Conservation (phyloP, 35 echinoderm and acorn worm genomes). For the Lytechinus variegatus region DNA sequence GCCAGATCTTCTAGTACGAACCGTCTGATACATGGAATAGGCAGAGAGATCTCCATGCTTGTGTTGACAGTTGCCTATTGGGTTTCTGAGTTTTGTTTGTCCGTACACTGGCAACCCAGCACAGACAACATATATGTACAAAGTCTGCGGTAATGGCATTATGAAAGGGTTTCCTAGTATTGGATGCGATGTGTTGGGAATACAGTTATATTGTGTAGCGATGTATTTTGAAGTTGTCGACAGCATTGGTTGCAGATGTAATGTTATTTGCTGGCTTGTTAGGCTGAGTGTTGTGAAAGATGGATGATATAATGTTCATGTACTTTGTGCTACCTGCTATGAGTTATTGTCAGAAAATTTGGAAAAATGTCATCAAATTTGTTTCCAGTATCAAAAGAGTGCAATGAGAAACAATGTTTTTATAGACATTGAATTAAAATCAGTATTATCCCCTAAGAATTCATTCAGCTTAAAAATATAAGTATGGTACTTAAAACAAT, state of each 20-base stretch:
- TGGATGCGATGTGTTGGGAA: neutral
- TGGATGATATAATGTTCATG: neutral
- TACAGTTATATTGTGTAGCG: neutral
- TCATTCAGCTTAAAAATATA: too few species aligned
- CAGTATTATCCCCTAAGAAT: too few species aligned
- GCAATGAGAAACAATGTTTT: too few species aligned
- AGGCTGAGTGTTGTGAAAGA: too few species aligned
- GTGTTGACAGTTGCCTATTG: neutral
- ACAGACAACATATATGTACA: neutral
- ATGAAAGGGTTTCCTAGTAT: neutral
- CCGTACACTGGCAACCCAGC: neutral
- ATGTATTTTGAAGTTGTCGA: neutral
- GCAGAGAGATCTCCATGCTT: neutral
- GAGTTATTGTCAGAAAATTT: too few species aligned
- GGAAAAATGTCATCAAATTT: too few species aligned
- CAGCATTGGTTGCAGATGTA: neutral
- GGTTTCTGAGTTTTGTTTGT: neutral
- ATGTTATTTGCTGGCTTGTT: neutral
- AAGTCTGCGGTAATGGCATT: constrained; percentile 14
- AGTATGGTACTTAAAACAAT: too few species aligned
- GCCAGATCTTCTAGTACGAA: neutral
- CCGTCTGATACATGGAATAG: neutral
- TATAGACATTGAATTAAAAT: too few species aligned
- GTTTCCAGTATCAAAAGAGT: too few species aligned
- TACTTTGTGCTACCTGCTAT: neutral